phyloP scores from a whole-genome alignment of 2,888 invertebrate species.

The Thalpophila matura region DNA sequence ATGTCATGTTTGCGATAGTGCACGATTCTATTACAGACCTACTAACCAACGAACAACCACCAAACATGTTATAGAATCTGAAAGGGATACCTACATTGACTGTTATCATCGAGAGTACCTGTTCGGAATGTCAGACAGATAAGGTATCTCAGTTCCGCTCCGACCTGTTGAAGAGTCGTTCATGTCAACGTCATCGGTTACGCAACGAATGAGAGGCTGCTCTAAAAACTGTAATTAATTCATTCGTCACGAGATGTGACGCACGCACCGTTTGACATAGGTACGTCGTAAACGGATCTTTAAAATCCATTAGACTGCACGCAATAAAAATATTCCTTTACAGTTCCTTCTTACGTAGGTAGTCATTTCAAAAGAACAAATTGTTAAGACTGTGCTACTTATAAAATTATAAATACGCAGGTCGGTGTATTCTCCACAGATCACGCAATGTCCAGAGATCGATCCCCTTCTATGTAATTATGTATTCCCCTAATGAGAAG shows the following conservation, averaged over 20 bases:
- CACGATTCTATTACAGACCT: slow-evolving; percentile 21
- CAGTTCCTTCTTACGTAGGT: slow-evolving; percentile 25
- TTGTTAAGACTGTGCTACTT: slow-evolving; percentile 1
- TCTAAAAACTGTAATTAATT: slow-evolving; percentile 68
- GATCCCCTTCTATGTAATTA: slow-evolving; percentile 59
- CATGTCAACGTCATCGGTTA: slow-evolving; percentile 67
- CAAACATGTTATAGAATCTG: slow-evolving; percentile 45
- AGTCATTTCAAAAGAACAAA: slow-evolving; percentile 5
- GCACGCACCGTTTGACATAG: slow-evolving; percentile 53
- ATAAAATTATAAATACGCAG: neutral
- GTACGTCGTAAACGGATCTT: slow-evolving; percentile 53
- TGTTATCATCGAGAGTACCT: slow-evolving; percentile 65
- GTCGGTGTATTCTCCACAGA: slow-evolving; percentile 3
- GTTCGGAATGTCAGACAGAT: slow-evolving; percentile 66
- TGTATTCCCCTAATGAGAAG: slow-evolving; percentile 52
- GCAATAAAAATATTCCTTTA: slow-evolving; percentile 35
- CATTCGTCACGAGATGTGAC: slow-evolving; percentile 67
- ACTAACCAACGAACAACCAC: slow-evolving; percentile 18
- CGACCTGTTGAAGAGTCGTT: slow-evolving; percentile 64
- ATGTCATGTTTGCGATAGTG: slow-evolving; percentile 28
- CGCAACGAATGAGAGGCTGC: slow-evolving; percentile 60
- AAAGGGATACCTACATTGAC: slow-evolving; percentile 53
- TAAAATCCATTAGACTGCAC: slow-evolving; percentile 29
- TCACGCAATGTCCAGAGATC: slow-evolving; percentile 42
- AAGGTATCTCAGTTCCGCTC: slow-evolving; percentile 72